Percentiles rank a stretch among this genome's conserved stretches.
Evolutionary conservation across 2,113 vertebrate species (phyloP).

Genomic region (Cyprinodon variegatus): DNA sequence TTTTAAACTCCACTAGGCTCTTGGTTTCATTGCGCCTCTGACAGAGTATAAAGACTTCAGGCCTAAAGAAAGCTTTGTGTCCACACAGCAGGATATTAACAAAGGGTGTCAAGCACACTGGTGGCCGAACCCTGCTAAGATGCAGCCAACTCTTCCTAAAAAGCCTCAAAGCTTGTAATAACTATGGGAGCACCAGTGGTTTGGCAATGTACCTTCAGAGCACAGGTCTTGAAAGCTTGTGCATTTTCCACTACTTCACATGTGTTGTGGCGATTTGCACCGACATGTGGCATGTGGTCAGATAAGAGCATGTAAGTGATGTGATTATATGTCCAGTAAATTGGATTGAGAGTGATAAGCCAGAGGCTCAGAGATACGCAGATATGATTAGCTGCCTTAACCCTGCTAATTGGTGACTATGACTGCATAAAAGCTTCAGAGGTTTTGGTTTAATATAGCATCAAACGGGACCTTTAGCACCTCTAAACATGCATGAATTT

Average conservation of each 20-base stretch:
- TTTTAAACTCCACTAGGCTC: constrained; percentile 15
- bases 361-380: constrained; percentile 15
- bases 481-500: background rate
- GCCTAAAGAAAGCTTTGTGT: constrained; percentile 19
- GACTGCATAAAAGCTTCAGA: constrained; percentile 22
- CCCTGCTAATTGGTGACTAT: constrained; percentile 1
- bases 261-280: constrained; percentile 16
- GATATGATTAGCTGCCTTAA: constrained; percentile 28
- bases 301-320: constrained; percentile 39
- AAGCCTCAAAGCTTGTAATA: background rate
- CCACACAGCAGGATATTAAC: constrained; percentile 30
- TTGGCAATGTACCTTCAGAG: background rate
- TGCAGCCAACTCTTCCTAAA: constrained; percentile 7
- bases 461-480: background rate
- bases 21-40: background rate
- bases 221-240: background rate
- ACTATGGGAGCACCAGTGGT: background rate
- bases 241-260: constrained; percentile 3
- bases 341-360: constrained; percentile 46
- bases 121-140: constrained; percentile 26
- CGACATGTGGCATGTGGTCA: constrained; percentile 23
- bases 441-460: background rate
- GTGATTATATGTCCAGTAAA: constrained; percentile 51
- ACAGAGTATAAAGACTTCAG: constrained; percentile 25
- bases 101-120: constrained; percentile 7